A percentile compares a stretch with the other conserved stretches of the same genome.
phyloP scores from a whole-genome alignment of 1,140 invertebrate species.

The Drosophila bipectinata region DNA sequence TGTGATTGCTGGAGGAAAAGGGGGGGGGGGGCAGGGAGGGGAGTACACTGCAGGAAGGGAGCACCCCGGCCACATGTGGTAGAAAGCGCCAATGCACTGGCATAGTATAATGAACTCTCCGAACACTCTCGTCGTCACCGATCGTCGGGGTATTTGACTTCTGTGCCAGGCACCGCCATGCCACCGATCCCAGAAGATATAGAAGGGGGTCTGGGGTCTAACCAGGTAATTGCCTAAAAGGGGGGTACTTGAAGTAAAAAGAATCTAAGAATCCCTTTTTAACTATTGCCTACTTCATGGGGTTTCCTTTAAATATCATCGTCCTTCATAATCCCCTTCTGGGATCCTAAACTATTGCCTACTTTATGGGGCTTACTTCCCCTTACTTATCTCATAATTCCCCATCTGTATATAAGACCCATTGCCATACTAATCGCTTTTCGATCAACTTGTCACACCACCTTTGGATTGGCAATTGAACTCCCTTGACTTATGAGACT shows the following conservation, averaged over 20 bases:
- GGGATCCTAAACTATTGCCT: too few relatives aligned
- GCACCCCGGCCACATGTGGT: constrained; percentile 41
- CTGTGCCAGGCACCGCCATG: constrained; percentile 40
- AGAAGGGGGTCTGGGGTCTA: constrained; percentile 5
- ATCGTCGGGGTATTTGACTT: constrained; percentile 53
- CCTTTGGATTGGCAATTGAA: constrained; percentile 9
- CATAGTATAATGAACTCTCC: constrained; percentile 60
- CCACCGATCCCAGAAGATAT: constrained; percentile 13
- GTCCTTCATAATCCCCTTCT: too few relatives aligned
- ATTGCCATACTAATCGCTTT: too few relatives aligned
- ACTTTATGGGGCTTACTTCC: too few relatives aligned
- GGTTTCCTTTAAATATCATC: not conserved
- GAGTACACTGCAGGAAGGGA: too few relatives aligned
- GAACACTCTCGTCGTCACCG: constrained; percentile 33
- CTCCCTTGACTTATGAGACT: constrained; percentile 26
- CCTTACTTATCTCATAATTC: too few relatives aligned
- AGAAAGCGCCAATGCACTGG: constrained; percentile 55
- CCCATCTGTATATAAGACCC: too few relatives aligned
- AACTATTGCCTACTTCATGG: not conserved
- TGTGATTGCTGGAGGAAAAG: constrained; percentile 30
- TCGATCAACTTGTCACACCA: constrained; percentile 19
- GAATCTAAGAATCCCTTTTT: not conserved
- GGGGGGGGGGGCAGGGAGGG: not conserved
- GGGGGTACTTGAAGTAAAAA: constrained; percentile 16
- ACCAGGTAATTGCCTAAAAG: constrained; percentile 23